Percentiles rank a stretch among this genome's conserved stretches.
These are phyloP conservation scores for Malurus melanocephalus DNA, from an alignment of 2,113 vertebrate genomes.

Conservation along the genomic window DNA sequence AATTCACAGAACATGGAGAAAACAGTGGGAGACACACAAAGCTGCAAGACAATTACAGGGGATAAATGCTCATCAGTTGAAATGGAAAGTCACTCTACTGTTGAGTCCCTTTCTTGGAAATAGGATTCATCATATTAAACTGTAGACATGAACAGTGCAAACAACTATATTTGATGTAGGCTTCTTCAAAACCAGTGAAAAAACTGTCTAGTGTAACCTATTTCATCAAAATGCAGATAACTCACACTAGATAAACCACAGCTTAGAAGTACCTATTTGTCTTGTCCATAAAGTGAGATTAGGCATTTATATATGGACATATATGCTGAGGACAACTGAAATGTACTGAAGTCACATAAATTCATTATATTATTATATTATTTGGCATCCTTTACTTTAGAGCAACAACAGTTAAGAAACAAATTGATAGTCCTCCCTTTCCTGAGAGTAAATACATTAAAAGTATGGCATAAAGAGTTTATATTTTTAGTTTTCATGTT, in stretches of 20 bases:
- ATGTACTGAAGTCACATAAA: background rate
- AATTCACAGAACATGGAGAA: background rate
- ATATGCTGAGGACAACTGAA: background rate
- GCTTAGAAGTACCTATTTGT: background rate
- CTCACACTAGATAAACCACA: background rate
- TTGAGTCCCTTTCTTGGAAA: background rate
- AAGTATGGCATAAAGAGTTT: background rate
- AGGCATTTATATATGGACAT: background rate
- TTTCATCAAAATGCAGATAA: background rate
- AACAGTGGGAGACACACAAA: background rate
- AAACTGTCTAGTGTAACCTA: background rate
- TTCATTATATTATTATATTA: background rate
- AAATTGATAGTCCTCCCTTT: background rate
- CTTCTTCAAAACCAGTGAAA: background rate
- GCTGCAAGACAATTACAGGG: background rate
- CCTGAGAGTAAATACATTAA: background rate
- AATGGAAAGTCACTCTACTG: background rate
- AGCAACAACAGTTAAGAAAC: background rate
- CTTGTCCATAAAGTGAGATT: background rate
- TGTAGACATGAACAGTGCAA: background rate
- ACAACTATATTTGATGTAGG: background rate
- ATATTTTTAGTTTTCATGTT: background rate
- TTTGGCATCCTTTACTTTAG: background rate
- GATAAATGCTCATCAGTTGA: background rate
- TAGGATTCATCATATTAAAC: background rate